Conservation (phyloP, 2,113 vertebrate genomes). For the Istiophorus platypterus region DNA sequence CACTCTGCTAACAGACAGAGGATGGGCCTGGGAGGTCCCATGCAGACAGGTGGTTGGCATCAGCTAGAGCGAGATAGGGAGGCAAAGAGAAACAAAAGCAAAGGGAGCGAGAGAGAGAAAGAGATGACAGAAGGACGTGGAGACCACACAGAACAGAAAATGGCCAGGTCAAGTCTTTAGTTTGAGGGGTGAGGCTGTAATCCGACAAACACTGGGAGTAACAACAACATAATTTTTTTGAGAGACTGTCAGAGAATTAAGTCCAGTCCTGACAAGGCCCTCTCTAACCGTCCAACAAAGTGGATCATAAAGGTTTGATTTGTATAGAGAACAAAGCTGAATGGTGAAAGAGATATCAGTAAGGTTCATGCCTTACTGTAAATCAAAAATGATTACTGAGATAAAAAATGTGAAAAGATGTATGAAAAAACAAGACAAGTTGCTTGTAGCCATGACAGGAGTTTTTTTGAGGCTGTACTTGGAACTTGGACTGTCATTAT, state of each 20-base stretch:
- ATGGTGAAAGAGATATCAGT: background rate
- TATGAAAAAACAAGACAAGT: background rate
- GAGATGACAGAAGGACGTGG: conserved; percentile 67
- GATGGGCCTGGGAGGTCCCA: conserved; percentile 80
- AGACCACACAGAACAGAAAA: conserved; percentile 80
- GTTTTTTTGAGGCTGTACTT: too few species aligned
- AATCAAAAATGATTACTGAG: background rate
- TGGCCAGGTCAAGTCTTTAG: conserved; percentile 59
- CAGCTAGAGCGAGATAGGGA: conserved; percentile 46
- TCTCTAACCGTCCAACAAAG: background rate
- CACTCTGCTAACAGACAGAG: conserved; percentile 76
- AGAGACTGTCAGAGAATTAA: background rate
- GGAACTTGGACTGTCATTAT: background rate
- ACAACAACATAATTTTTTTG: conserved; percentile 39
- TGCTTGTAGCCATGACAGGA: background rate
- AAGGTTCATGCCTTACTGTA: background rate
- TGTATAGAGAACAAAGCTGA: background rate
- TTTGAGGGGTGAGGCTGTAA: conserved; percentile 48
- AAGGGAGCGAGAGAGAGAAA: conserved; percentile 25
- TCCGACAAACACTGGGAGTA: conserved; percentile 41
- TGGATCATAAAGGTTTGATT: background rate
- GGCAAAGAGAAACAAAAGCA: conserved; percentile 48
- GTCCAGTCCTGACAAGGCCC: conserved; percentile 3
- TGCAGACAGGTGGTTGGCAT: conserved; percentile 82
- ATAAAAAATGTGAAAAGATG: background rate